A percentile compares a stretch with the other conserved stretches of the same genome.
phyloP scores from a whole-genome alignment of 2,797 vertebrate species.

The Phalloptychus januarius region DNA sequence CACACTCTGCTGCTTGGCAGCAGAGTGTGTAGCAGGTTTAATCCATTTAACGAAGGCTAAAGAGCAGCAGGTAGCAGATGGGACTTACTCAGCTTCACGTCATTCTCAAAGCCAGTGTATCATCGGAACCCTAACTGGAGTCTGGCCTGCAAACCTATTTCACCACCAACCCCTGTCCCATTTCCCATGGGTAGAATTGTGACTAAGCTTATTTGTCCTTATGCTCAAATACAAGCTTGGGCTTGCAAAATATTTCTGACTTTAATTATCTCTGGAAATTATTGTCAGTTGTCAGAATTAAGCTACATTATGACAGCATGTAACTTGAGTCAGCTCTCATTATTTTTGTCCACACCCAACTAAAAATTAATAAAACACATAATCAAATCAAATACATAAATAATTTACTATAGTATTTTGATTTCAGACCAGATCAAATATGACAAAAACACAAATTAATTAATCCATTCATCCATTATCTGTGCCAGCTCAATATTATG shows the following conservation, averaged over 20 bases:
- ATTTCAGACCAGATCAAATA: neutral
- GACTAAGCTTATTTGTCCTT: neutral
- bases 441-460: neutral
- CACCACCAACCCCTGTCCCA: constrained; percentile 13
- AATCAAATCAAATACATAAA: neutral
- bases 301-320: neutral
- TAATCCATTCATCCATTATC: neutral
- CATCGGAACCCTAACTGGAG: constrained; percentile 50
- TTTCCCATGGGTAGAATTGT: neutral
- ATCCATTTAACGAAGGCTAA: constrained; percentile 69
- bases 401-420: neutral
- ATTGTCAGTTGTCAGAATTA: neutral
- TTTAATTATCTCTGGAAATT: neutral
- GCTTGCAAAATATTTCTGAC: neutral
- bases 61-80: constrained; percentile 63
- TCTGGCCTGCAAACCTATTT: constrained; percentile 65
- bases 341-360: neutral
- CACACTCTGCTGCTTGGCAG: constrained; percentile 14
- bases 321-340: neutral
- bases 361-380: neutral
- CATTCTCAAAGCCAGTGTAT: constrained; percentile 47
- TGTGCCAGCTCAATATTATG: neutral
- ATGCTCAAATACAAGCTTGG: neutral
- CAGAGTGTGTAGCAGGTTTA: constrained; percentile 47
- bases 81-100: constrained; percentile 61